These are phyloP conservation scores for Patiria miniata DNA, from an alignment of 35 echinoderm and acorn worm species.

Conservation along the genomic window DNA sequence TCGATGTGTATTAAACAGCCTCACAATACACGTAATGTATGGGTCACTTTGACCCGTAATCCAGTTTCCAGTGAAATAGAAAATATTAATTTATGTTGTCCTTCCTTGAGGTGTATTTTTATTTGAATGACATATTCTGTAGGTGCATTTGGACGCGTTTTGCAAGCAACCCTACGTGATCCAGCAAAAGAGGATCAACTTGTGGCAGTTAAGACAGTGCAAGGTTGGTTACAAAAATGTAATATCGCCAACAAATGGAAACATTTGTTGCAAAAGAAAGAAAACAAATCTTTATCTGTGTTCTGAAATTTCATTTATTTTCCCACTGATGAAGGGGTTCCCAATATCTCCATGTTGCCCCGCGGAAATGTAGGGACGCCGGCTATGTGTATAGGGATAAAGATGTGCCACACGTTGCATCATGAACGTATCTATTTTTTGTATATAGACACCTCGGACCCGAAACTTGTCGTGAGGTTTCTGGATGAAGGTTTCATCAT, in stretches of 20 bases:
- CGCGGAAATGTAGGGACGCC: background rate
- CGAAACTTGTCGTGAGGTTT: background rate
- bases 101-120: no score
- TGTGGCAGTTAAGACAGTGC: slow-evolving; percentile 11
- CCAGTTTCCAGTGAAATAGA: no score
- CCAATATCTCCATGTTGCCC: slow-evolving; percentile 2
- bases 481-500: slow-evolving; percentile 39
- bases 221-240: background rate
- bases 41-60: no score
- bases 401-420: background rate
- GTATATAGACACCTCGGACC: background rate
- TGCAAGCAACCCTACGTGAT: background rate
- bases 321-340: background rate
- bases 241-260: background rate
- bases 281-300: background rate
- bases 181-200: background rate
- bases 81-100: background rate
- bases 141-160: slow-evolving; percentile 7
- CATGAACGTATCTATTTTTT: no score
- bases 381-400: background rate
- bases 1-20: background rate
- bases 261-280: background rate
- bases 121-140: background rate
- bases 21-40: no score
- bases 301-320: background rate